Evolutionary conservation across 2,113 vertebrate species (phyloP), one percentile per base, ranked within the genome.

Genomic region (Cephalopholis sonnerati): DNA sequence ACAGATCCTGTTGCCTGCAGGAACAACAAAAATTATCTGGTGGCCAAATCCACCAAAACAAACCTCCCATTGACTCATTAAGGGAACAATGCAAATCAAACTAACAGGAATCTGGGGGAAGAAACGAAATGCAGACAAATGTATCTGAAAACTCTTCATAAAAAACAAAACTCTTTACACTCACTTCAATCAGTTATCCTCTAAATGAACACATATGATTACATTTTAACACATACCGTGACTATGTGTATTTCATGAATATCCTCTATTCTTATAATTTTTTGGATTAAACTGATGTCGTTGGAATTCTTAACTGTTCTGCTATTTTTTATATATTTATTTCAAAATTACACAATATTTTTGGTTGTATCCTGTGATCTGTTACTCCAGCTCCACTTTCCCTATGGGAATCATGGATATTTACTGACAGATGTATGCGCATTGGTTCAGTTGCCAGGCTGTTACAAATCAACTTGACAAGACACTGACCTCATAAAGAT

Each of bases 1-100:
- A 98, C 67, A 98, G 94, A 88, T 98, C 97, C 91, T 98, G 96
- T 87, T 98, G 97, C 70, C 97, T 98, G 92, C 61, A 54, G 53
- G 39, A 36, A 32, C 16, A 74, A 64, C 4, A 62, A 50, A 74
- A 29, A 74, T 86, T 3, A 87, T 36, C 4, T 29, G 44, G 29
- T 5, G 27, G 13, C 0, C 20, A 27, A 50, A 72, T 63, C 27
- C 1, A 20, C 11, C 7, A 36, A 64, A 59, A 61, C 1, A 17
- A 24, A 58, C 20, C 5, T 81, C 15, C 7, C 20, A 2, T 36
- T 66, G 20, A 73, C 27, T 58, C 25, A 27, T 65, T 24, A 41
- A 3, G 10, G 16, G 29, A 62, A 61, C 5, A 11, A 62, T 22
- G 22, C 2, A 46, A 59, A 51, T 78, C 29, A 61, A 62, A 76